phyloP scores from a whole-genome alignment of 2,113 vertebrate genomes.

The Smithornis capensis region DNA sequence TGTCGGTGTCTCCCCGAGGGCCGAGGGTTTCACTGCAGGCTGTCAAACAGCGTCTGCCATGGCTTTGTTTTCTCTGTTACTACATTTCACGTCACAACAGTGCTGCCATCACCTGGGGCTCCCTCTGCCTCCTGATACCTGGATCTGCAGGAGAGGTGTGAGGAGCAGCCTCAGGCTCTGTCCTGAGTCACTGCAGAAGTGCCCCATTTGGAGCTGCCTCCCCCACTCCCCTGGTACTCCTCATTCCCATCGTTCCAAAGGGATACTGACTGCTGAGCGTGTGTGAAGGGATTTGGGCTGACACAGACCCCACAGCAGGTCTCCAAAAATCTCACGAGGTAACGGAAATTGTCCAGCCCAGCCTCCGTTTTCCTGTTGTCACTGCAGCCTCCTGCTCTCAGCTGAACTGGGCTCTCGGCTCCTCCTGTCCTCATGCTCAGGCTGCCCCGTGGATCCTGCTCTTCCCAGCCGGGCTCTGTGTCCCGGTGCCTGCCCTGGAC shows the following conservation, averaged over 20 bases:
- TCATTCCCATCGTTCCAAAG: accelerated
- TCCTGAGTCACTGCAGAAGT: neutral
- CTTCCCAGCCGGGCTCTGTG: accelerated
- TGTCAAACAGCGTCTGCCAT: neutral
- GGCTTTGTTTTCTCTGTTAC: neutral
- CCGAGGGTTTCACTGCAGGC: neutral
- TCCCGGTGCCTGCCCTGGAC: neutral
- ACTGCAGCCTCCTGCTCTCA: neutral
- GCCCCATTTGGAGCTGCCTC: accelerated
- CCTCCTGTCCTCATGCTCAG: accelerated
- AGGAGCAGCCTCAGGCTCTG: neutral
- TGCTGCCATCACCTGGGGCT: neutral
- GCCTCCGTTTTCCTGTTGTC: neutral
- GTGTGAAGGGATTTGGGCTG: neutral
- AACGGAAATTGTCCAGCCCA: neutral
- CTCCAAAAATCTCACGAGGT: neutral
- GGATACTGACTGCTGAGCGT: accelerated
- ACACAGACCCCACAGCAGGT: neutral
- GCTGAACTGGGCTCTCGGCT: neutral
- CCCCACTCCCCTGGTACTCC: neutral
- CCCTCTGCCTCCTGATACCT: neutral
- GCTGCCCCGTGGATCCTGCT: accelerated
- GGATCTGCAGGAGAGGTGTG: neutral
- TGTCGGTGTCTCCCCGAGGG: accelerated
- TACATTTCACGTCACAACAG: neutral